These are phyloP conservation scores for Cephus runcator DNA, from an alignment of 2,888 invertebrate genomes.

Conservation along the genomic window DNA sequence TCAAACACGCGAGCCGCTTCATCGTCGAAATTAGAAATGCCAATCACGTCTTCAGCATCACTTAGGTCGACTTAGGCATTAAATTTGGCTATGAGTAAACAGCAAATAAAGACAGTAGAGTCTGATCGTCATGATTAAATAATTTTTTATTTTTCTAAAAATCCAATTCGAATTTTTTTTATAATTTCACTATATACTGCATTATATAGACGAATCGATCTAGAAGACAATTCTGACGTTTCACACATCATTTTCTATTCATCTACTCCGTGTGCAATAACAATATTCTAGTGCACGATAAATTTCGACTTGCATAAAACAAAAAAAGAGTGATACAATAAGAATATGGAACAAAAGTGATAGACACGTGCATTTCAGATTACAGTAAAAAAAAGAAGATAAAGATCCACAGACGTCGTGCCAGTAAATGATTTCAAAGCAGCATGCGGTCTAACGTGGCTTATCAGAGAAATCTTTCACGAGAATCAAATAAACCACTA, in stretches of 20 bases:
- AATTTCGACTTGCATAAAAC: not conserved
- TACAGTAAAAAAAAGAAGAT: not conserved
- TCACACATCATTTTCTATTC: not conserved
- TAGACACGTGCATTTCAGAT: not conserved
- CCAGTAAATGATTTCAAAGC: not conserved
- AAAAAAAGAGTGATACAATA: not conserved
- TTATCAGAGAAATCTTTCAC: not conserved
- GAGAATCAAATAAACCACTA: not conserved
- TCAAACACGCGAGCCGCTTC: slow-evolving; percentile 20
- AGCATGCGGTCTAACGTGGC: not conserved
- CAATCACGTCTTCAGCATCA: not conserved
- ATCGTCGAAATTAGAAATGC: slow-evolving; percentile 20
- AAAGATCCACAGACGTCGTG: not conserved
- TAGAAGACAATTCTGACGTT: not conserved
- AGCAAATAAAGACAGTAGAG: not conserved
- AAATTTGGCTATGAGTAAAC: not conserved
- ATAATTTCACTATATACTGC: no score
- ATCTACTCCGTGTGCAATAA: not conserved
- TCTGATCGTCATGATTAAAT: not conserved
- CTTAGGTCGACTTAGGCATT: not conserved
- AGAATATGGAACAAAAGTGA: not conserved
- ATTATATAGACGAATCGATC: not conserved
- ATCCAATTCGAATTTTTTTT: no score
- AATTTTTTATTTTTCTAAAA: not conserved
- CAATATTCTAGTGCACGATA: not conserved